These are phyloP conservation scores for Ceratoteleas bidentatus DNA, from an alignment of 1,140 invertebrate genomes.

Conservation along the genomic window DNA sequence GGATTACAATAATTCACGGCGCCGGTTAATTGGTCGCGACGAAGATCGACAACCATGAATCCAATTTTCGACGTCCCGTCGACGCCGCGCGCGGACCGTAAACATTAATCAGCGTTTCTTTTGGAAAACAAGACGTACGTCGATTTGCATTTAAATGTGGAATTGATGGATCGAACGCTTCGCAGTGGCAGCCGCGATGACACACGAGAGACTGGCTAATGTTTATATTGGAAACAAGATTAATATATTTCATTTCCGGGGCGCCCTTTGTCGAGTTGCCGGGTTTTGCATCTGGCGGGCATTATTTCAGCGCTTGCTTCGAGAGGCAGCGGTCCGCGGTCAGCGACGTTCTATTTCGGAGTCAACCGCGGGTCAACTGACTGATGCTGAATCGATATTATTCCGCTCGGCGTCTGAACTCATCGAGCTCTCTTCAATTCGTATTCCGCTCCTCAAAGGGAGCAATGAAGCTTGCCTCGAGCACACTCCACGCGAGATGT, in stretches of 20 bases:
- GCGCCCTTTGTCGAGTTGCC: constrained; percentile 40
- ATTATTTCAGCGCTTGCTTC: constrained; percentile 33
- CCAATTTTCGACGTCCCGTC: background rate
- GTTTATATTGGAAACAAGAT: constrained; percentile 62
- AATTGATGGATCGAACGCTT: constrained; percentile 42
- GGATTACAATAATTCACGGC: background rate
- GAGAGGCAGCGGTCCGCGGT: constrained; percentile 22
- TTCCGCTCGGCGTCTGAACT: constrained; percentile 40
- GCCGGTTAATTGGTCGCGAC: no score
- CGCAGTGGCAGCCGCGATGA: constrained; percentile 8
- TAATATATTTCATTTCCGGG: constrained; percentile 56
- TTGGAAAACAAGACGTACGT: constrained; percentile 17
- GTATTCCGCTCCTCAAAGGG: constrained; percentile 32
- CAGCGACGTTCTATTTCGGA: constrained; percentile 71
- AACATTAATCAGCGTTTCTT: constrained; percentile 5
- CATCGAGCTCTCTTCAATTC: constrained; percentile 51
- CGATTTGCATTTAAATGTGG: constrained; percentile 38
- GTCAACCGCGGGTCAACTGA: constrained; percentile 71
- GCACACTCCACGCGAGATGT: constrained; percentile 32
- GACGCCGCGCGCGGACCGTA: background rate
- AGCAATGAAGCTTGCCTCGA: constrained; percentile 46
- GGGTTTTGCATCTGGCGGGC: constrained; percentile 43
- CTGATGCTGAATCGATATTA: constrained; percentile 73
- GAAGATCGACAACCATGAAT: background rate
- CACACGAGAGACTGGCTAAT: constrained; percentile 27